Percentiles rank a stretch among this genome's conserved stretches.
phyloP scores from a whole-genome alignment of 2,797 vertebrate species.

The Myotis findleyi region DNA sequence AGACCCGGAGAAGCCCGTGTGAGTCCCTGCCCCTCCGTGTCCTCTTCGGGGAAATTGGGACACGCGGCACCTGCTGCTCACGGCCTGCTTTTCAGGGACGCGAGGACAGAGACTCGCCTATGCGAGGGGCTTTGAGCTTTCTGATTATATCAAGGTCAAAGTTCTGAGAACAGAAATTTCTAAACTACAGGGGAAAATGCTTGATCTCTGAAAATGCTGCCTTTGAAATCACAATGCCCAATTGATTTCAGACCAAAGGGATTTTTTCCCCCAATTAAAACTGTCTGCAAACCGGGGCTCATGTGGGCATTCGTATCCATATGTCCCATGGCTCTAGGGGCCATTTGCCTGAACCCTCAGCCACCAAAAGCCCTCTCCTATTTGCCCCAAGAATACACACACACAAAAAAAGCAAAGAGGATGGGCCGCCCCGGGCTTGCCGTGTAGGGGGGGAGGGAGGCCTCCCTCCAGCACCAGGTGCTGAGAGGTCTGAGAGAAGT shows the following conservation, averaged over 20 bases:
- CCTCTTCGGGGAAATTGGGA: conserved; percentile 77
- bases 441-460: fast-evolving
- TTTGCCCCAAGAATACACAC: neutral
- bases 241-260: conserved; percentile 65
- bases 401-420: neutral
- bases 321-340: neutral
- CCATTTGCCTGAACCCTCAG: neutral
- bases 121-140: conserved; percentile 75
- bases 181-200: conserved; percentile 78
- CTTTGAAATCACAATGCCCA: conserved; percentile 75
- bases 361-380: neutral
- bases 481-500: neutral
- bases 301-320: neutral
- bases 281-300: conserved; percentile 60
- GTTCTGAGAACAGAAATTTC: conserved; percentile 81
- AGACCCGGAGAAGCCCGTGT: neutral
- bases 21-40: conserved; percentile 60
- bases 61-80: conserved; percentile 61
- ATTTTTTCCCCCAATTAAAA: conserved; percentile 75
- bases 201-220: conserved; percentile 78
- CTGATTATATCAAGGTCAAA: conserved; percentile 80
- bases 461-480: neutral
- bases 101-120: conserved; percentile 42
- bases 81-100: conserved; percentile 65
- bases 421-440: neutral